These are phyloP conservation scores for Popillia japonica DNA, from an alignment of 1,140 invertebrate genomes.

Conservation along the genomic window DNA sequence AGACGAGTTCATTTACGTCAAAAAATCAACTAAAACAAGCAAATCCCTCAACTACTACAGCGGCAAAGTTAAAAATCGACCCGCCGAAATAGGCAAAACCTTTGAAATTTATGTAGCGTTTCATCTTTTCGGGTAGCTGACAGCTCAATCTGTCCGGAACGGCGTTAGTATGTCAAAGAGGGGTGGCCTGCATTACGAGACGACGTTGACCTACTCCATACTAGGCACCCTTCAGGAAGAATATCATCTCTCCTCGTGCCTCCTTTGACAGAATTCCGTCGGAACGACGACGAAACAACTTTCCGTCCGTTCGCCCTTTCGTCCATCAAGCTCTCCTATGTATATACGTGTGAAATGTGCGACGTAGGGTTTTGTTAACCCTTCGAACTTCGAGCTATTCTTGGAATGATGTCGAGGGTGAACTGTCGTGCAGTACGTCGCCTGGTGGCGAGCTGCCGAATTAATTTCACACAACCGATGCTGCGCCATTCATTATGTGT, in stretches of 20 bases:
- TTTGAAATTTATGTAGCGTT: constrained; percentile 20
- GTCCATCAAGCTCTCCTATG: not conserved
- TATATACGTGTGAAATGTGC: not conserved
- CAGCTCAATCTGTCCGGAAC: constrained; percentile 32
- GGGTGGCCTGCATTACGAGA: not conserved
- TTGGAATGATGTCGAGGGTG: not conserved
- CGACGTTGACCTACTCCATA: constrained; percentile 2
- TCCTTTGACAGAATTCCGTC: not conserved
- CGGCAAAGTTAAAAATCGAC: constrained; percentile 22
- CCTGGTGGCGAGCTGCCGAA: not conserved
- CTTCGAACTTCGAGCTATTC: constrained; percentile 13
- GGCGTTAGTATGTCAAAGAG: constrained; percentile 6
- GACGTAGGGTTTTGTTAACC: not conserved
- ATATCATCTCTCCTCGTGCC: constrained; percentile 1
- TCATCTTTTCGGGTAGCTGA: constrained; percentile 6
- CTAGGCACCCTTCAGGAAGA: not conserved
- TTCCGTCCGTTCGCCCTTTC: not conserved
- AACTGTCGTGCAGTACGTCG: not conserved
- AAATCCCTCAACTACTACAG: too few species aligned
- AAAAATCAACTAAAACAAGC: too few species aligned
- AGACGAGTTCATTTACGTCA: too few species aligned
- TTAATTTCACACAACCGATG: not conserved
- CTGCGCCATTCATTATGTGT: not conserved
- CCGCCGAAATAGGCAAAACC: not conserved
- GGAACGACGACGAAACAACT: not conserved